These are phyloP conservation scores for Spondyliosoma cantharus DNA, from an alignment of 2,797 vertebrate genomes.

Conservation along the genomic window DNA sequence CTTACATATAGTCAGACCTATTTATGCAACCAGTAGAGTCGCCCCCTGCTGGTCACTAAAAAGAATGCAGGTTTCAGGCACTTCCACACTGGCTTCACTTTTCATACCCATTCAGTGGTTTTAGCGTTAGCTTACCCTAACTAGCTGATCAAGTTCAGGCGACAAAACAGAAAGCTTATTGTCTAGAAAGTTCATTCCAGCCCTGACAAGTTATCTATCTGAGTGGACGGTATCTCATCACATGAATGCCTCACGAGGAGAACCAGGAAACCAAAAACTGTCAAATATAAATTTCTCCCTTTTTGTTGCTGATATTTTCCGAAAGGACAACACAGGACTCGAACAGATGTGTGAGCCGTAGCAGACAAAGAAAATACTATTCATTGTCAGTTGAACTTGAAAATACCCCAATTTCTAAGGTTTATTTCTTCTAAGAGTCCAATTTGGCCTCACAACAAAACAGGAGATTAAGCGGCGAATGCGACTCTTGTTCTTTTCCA, in stretches of 20 bases:
- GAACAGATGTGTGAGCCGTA: too few relatives aligned
- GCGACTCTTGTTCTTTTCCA: slow-evolving; percentile 30
- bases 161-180: too few relatives aligned
- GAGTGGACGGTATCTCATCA: not conserved
- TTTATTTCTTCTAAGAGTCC: slow-evolving; percentile 26
- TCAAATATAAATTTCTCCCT: not conserved
- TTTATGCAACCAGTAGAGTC: too few relatives aligned
- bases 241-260: not conserved
- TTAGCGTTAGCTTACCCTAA: too few relatives aligned
- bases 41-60: too few relatives aligned
- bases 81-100: too few relatives aligned
- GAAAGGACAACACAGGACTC: not conserved
- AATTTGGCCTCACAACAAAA: slow-evolving; percentile 25
- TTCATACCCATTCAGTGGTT: too few relatives aligned
- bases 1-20: too few relatives aligned
- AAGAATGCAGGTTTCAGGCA: too few relatives aligned
- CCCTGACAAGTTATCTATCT: not conserved
- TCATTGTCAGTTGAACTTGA: slow-evolving; percentile 9
- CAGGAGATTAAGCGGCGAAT: slow-evolving; percentile 21
- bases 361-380: not conserved
- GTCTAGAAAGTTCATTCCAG: too few relatives aligned
- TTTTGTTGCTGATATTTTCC: not conserved
- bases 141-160: too few relatives aligned
- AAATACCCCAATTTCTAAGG: slow-evolving; percentile 5
- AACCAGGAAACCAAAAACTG: not conserved